A percentile compares a stretch with the other conserved stretches of the same genome.
phyloP scores from a whole-genome alignment of 2,113 vertebrate genomes.

The Circaetus gallicus region DNA sequence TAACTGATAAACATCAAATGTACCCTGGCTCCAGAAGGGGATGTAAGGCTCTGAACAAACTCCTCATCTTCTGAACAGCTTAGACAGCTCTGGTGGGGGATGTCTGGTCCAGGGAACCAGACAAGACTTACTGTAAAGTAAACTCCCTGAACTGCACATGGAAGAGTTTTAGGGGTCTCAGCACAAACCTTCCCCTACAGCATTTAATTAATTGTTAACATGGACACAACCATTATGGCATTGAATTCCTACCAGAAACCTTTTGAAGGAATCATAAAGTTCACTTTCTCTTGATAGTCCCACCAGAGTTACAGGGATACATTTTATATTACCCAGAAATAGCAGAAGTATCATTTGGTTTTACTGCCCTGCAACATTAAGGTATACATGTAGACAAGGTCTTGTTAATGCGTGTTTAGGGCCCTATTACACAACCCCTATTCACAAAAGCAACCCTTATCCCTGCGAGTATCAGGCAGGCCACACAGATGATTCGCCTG shows the following conservation, averaged over 20 bases:
- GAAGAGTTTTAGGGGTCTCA: not conserved
- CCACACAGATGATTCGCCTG: not conserved
- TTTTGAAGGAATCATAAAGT: not conserved
- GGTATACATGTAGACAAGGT: not conserved
- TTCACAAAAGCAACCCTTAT: not conserved
- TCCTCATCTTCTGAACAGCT: not conserved
- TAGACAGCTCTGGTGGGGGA: not conserved
- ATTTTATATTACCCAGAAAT: not conserved
- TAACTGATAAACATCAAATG: not conserved
- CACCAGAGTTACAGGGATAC: not conserved
- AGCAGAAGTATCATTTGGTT: not conserved
- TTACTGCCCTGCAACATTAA: not conserved
- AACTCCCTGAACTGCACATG: fast-evolving
- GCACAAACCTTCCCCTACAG: not conserved
- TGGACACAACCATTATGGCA: fast-evolving
- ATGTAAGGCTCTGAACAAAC: not conserved
- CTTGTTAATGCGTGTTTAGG: not conserved
- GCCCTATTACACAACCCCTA: not conserved
- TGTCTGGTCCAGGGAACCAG: not conserved
- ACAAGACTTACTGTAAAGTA: not conserved
- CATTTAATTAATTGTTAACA: not conserved
- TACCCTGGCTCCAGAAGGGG: not conserved
- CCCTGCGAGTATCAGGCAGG: not conserved
- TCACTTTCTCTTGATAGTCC: not conserved
- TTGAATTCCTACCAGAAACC: not conserved